Base-by-base conservation (phyloP, 1,140 invertebrate genomes). In the Megalopta genalis region DNA sequence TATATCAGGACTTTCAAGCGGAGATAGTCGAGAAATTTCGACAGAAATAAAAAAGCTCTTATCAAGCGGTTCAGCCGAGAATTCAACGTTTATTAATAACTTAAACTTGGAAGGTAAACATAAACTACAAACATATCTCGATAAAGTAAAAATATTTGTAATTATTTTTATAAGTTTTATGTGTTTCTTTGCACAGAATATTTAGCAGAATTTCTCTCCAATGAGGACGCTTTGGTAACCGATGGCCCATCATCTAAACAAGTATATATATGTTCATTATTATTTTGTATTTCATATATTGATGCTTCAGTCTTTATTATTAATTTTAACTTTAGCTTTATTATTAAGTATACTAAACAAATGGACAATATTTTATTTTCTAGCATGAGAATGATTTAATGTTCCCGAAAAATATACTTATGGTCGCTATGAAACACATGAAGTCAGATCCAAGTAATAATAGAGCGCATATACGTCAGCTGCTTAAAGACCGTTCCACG, bases 401-500 rank as follows among this genome's bases (percentile, higher is more conserved):
- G 52, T 92, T 91, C 70, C 88, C 88, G 0, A 86, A 72, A 69
- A 81, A 85, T 60, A 66, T 84, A 32, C 62, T 92, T 46, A 39
- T 72, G 9, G 72, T 89, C 69, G 74, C 82, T 16, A 64, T 87
- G 21, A 85, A 81, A 9, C 79, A 57, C 27, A 75, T 89, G 6
- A 84, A 86, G 75, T 70, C n/a, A 8, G 65, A 68, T 54, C 57
- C 27, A 73, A 72, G 62, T n/a, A 68, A 80, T 37, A 32, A 14
- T 0, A 78, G 86, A 27, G 81, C 81, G 39, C 65, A 87, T 57
- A 66, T 90, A 49, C 82, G 80, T 73, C 78, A 83, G 9, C 66
- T 90, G 25, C 74, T 92, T 12, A 86, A 81, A 65, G 85, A 91
- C 52, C 84, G 86, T 8, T 88, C 90, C 21, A 85, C 78, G 16